Evolutionary conservation across 1,140 invertebrate species (phyloP).

Genomic region (Ruditapes philippinarum): DNA sequence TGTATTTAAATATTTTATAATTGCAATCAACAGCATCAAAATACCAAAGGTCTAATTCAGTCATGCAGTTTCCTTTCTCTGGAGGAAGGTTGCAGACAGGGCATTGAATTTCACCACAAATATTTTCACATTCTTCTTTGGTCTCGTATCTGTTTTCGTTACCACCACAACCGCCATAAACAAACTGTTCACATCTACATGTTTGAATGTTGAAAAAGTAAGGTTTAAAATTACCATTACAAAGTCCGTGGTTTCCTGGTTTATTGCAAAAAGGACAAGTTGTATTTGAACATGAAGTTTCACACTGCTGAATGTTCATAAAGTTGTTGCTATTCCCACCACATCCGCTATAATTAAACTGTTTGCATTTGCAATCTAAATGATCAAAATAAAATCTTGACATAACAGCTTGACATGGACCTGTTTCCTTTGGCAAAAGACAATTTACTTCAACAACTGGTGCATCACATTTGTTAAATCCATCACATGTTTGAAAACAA

Average conservation of each 20-base stretch:
- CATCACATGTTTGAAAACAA: slow-evolving; percentile 66
- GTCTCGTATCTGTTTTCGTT: slow-evolving; percentile 53
- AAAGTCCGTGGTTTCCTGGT: background rate
- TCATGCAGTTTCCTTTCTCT: slow-evolving; percentile 85
- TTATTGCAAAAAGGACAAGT: slow-evolving; percentile 54
- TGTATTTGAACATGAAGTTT: slow-evolving; percentile 73
- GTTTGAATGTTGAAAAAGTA: background rate
- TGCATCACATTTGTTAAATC: background rate
- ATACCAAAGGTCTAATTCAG: slow-evolving; percentile 82
- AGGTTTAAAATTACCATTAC: background rate
- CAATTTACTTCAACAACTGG: slow-evolving; percentile 87
- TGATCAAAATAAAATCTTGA: slow-evolving; percentile 78
- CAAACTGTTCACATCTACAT: background rate
- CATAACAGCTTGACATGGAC: slow-evolving; percentile 89
- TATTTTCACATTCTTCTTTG: slow-evolving; percentile 46
- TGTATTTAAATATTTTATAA: slow-evolving; percentile 76
- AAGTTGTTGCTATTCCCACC: slow-evolving; percentile 84
- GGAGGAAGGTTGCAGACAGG: slow-evolving; percentile 57
- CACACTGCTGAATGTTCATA: slow-evolving; percentile 69
- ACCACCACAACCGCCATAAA: slow-evolving; percentile 13
- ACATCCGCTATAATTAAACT: slow-evolving; percentile 83
- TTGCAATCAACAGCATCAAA: slow-evolving; percentile 82
- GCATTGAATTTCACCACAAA: slow-evolving; percentile 63
- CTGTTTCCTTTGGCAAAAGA: slow-evolving; percentile 92
- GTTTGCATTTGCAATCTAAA: slow-evolving; percentile 72